These are phyloP conservation scores for Tachuris rubrigastra DNA, from an alignment of 2,113 vertebrate species.

Conservation along the genomic window DNA sequence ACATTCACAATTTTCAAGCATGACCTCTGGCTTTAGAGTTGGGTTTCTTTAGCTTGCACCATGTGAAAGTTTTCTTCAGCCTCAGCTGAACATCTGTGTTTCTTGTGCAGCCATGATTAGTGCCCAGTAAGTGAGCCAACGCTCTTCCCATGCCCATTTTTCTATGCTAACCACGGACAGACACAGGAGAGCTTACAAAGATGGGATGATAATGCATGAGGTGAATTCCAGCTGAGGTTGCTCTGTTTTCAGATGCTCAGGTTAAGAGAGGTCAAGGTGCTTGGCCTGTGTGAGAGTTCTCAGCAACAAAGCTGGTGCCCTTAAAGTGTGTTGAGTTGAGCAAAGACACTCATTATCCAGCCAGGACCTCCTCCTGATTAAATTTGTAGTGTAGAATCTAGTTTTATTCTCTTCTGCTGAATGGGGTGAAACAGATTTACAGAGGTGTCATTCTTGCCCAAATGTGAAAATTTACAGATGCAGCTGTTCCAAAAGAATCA, in stretches of 20 bases:
- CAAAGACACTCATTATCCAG: not conserved
- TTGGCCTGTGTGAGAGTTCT: not conserved
- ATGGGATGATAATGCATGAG: not conserved
- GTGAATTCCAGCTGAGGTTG: not conserved
- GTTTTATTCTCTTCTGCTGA: not conserved
- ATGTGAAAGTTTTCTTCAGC: not conserved
- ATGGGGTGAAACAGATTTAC: not conserved
- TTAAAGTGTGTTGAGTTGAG: not conserved
- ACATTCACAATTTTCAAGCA: not conserved
- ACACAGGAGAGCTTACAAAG: not conserved
- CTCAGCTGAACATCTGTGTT: not conserved
- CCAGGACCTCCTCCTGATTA: not conserved
- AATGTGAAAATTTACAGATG: not conserved
- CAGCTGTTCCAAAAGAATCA: not conserved
- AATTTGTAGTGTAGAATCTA: not conserved
- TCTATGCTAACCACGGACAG: not conserved
- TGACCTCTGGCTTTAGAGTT: not conserved
- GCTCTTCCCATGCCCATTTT: not conserved
- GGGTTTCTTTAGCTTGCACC: not conserved
- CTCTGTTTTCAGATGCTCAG: not conserved
- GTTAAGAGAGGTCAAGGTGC: not conserved
- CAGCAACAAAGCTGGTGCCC: not conserved
- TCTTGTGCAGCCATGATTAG: not conserved
- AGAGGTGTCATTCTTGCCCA: not conserved
- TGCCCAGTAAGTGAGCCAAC: not conserved